Base-by-base conservation (phyloP, 2,797 vertebrate species). In the Coracias cyanogaster region DNA sequence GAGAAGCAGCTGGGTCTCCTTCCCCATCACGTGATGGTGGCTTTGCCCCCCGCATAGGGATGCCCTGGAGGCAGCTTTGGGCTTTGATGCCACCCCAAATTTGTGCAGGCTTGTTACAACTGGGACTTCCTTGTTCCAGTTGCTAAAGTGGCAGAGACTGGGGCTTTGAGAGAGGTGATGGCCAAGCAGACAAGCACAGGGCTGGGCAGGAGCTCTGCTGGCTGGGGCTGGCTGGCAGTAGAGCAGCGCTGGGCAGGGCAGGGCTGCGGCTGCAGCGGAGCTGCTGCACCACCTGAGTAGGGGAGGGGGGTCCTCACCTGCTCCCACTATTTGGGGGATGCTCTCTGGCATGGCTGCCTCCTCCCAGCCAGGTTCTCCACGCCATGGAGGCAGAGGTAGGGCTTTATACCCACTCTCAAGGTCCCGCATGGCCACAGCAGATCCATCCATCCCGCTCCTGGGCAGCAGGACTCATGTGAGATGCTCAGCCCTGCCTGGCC, bases 391-490 rank as follows among this genome's bases (percentile, higher is more conserved):
- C n/a, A 58, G 60, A 66, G n/a, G 22, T 8, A 45, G 67, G 31
- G 49, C 69, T 72, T 71, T 10, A 35, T 22, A 28, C 12, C 12
- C 37, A 19, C 21, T 28, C 52, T 66, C 0, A 3, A 26, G 29
- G 29, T 10, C 20, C 2, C 2, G 16, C 0, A 1, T 71, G 67
- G 18, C 45, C 52, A 31, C 28, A 28, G 43, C 6, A 35, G 43
- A 20, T n/a, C 64, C 49, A 37, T 61, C 48, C 61, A 61, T 13
- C 35, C 25, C 12, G 29, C 17, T 7, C 24, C 11, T 1, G 2
- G 31, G 52, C 39, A n/a, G 33, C 52, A 82, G 45, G 49, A 33
- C 15, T 28, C 24, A 4, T 4, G 11, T 3, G 14, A 13, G 58
- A 35, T 24, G 22, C 33, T 60, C 0, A 0, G 25, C 10, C 28